Conservation (phyloP, 2,113 vertebrate species). For the Fregetta grallaria region DNA sequence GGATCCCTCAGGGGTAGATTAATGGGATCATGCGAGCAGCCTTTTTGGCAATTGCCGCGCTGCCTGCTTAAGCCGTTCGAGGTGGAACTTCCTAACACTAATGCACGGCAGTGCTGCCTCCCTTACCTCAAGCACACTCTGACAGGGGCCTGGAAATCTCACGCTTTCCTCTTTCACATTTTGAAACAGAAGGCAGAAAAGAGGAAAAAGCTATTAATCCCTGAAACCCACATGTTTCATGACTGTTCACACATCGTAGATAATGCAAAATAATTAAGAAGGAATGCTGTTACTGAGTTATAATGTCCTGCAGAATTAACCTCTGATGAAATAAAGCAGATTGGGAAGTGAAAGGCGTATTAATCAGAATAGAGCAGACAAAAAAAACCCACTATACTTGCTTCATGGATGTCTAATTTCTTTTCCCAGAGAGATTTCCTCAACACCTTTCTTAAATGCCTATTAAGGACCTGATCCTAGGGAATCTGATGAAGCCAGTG, state of each 20-base stretch:
- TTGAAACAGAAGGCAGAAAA: not conserved
- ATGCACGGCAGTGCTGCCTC: not conserved
- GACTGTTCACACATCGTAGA: not conserved
- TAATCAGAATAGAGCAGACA: not conserved
- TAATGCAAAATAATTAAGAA: slow-evolving; percentile 1
- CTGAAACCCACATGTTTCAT: not conserved
- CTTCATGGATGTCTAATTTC: not conserved
- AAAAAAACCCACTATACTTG: not conserved
- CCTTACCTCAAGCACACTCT: not conserved
- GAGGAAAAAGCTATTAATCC: not conserved
- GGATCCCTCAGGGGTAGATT: slow-evolving; percentile 40
- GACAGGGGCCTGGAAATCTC: not conserved
- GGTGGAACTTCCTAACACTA: not conserved
- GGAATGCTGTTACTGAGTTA: not conserved
- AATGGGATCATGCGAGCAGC: slow-evolving; percentile 11
- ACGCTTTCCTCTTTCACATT: not conserved
- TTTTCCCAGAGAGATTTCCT: not conserved
- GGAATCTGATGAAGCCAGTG: not conserved
- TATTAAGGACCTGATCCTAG: not conserved
- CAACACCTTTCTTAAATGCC: not conserved
- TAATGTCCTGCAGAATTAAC: not conserved
- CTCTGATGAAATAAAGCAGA: not conserved
- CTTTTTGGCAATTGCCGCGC: not conserved
- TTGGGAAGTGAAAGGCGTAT: not conserved
- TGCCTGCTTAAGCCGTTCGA: slow-evolving; percentile 18